Conservation (phyloP, 2,113 vertebrate species). For the Carettochelys insculpta region DNA sequence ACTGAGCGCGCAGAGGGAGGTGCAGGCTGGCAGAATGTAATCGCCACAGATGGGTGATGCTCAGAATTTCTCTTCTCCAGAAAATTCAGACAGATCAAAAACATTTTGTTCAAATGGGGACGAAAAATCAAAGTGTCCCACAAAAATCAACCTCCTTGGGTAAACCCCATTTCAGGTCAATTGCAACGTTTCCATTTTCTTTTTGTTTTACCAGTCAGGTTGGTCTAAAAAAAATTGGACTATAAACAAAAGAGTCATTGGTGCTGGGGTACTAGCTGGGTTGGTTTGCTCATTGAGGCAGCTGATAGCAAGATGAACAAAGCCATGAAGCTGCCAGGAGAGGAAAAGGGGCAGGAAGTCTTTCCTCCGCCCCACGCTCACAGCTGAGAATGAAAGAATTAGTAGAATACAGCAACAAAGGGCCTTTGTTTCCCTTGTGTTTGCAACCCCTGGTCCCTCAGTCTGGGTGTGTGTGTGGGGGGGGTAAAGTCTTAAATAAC, state of each 20-base stretch:
- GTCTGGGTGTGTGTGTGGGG: neutral
- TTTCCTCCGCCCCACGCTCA: neutral
- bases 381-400: neutral
- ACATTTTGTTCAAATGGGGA: neutral
- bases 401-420: neutral
- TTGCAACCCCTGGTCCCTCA: neutral
- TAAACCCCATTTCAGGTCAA: neutral
- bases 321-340: neutral
- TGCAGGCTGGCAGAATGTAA: accelerated
- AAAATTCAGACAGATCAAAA: neutral
- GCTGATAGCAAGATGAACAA: neutral
- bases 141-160: neutral
- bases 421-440: neutral
- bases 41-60: accelerated
- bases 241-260: neutral
- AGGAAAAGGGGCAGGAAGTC: neutral
- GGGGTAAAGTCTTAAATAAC: neutral
- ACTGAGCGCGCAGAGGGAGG: neutral
- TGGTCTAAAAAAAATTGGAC: no score
- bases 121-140: neutral
- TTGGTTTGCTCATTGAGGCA: neutral
- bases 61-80: neutral
- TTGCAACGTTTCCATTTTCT: neutral
- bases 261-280: no score
- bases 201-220: neutral